A percentile compares a stretch with the other conserved stretches of the same genome.
Conservation (phyloP, 2,797 vertebrate species). For the Cirrhinus molitorella region DNA sequence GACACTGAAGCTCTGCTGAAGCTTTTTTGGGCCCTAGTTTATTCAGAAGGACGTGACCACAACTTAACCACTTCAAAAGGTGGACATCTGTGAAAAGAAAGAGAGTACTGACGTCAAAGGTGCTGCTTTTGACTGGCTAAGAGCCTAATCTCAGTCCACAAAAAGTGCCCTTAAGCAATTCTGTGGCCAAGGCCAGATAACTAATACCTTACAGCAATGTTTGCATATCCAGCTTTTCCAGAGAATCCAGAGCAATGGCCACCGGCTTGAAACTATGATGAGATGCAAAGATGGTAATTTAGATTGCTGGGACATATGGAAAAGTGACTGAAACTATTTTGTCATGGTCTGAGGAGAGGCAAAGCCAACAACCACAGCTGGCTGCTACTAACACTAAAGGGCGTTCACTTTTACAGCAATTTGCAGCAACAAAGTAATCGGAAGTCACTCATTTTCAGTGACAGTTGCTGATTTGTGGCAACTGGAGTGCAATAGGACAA, state of each 20-base stretch:
- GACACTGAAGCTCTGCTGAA: neutral
- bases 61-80: conserved; percentile 57
- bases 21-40: neutral
- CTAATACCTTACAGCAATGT: neutral
- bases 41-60: conserved; percentile 51
- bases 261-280: neutral
- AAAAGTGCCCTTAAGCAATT: conserved; percentile 22
- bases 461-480: neutral
- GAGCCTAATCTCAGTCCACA: neutral
- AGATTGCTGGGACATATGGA: conserved; percentile 10
- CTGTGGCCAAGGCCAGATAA: neutral
- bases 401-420: conserved; percentile 2
- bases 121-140: neutral
- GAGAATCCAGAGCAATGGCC: neutral
- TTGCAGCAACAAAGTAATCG: conserved; percentile 23
- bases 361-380: conserved; percentile 40
- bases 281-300: neutral
- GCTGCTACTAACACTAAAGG: conserved; percentile 15
- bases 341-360: conserved; percentile 42
- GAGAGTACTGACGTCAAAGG: conserved; percentile 21
- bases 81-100: conserved; percentile 55
- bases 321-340: conserved; percentile 45
- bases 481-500: neutral
- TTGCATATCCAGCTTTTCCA: neutral
- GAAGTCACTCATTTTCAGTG: conserved; percentile 8